Evolutionary conservation across 64 coral and sea anemone species (phyloP).

Genomic region (Stichodactyla helianthus): DNA sequence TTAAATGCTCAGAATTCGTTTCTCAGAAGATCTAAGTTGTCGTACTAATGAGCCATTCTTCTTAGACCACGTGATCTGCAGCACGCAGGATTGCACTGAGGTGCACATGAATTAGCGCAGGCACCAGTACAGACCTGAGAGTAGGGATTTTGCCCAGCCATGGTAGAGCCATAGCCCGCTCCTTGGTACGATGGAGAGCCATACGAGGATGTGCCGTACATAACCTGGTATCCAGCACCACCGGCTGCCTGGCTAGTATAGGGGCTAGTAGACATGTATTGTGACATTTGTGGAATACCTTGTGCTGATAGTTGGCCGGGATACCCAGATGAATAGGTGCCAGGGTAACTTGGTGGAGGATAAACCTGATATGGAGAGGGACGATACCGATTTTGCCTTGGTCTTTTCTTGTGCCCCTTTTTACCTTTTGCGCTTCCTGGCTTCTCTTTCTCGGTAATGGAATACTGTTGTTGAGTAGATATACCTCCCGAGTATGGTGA

Average conservation of each 20-base stretch:
- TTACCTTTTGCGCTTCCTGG: background rate
- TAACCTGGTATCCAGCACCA: background rate
- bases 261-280: background rate
- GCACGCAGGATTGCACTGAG: slow-evolving; percentile 3
- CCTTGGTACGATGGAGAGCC: background rate
- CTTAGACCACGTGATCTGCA: background rate
- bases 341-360: background rate
- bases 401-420: background rate
- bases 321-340: background rate
- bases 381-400: background rate
- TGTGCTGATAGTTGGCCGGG: background rate
- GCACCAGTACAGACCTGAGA: background rate
- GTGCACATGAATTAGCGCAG: slow-evolving; percentile 4
- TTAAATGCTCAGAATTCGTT: background rate
- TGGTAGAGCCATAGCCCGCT: background rate
- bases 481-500: background rate
- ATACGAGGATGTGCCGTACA: background rate
- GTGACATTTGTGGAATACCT: background rate
- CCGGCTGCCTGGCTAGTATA: background rate
- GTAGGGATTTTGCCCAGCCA: background rate
- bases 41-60: background rate
- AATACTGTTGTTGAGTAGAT: background rate
- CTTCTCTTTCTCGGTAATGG: background rate
- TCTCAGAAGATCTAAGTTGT: background rate
- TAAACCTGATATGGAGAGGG: background rate